Percentiles rank a stretch among this genome's conserved stretches.
Evolutionary conservation across 2,888 invertebrate species (phyloP).

Genomic region (Phaedon cochleariae): DNA sequence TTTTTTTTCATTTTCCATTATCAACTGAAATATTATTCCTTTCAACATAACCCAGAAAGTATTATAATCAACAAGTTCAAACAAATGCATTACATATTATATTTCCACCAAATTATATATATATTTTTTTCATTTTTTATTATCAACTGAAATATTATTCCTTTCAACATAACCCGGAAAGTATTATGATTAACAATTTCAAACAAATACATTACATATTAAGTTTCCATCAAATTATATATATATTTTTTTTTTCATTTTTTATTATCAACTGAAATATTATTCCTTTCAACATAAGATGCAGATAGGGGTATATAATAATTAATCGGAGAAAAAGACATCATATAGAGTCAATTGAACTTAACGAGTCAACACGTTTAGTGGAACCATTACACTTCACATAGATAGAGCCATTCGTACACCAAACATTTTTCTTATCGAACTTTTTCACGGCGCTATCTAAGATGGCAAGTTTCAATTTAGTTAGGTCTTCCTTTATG

Average conservation of each 20-base stretch:
- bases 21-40: not conserved
- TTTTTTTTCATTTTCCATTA: too few relatives aligned
- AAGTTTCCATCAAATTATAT: too few relatives aligned
- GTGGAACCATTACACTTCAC: not conserved
- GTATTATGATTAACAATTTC: not conserved
- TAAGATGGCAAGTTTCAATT: conserved; percentile 9
- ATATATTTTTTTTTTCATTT: too few relatives aligned
- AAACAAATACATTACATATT: too few relatives aligned
- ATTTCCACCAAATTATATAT: not conserved
- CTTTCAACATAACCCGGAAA: not conserved
- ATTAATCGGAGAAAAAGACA: not conserved
- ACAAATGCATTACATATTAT: not conserved
- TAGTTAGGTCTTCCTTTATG: conserved; percentile 18
- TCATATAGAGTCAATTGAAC: conserved; percentile 7
- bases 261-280: too few relatives aligned
- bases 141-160: not conserved
- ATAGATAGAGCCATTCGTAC: conserved; percentile 14
- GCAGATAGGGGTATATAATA: not conserved
- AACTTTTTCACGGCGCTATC: conserved; percentile 11
- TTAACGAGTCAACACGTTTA: conserved; percentile 7
- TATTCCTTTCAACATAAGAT: not conserved
- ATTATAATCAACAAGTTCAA: not conserved
- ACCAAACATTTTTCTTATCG: conserved; percentile 11
- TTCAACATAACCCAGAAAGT: not conserved
- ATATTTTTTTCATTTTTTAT: not conserved